These are phyloP conservation scores for Leptodirus hochenwartii DNA, from an alignment of 2,888 invertebrate genomes.

Conservation along the genomic window DNA sequence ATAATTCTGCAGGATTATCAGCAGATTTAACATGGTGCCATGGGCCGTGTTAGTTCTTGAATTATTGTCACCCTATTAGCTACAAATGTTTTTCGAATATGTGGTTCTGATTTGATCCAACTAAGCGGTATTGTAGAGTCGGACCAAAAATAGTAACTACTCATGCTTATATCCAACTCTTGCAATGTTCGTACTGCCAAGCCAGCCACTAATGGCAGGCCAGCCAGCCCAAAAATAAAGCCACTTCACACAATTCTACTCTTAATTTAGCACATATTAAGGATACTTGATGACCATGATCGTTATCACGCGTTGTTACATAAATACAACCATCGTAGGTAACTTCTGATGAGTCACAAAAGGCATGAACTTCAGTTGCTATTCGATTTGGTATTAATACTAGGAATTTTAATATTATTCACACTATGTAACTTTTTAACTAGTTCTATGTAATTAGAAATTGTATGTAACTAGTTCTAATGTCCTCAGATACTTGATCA, in stretches of 20 bases:
- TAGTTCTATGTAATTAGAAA: no score
- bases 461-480: constrained; percentile 1
- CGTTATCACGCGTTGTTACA: not conserved
- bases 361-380: constrained; percentile 1
- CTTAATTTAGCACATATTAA: not conserved
- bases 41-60: not conserved
- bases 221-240: not conserved
- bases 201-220: no score
- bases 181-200: not conserved
- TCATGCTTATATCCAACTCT: not conserved
- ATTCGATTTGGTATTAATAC: not conserved
- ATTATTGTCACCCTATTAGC: not conserved
- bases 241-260: not conserved
- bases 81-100: not conserved
- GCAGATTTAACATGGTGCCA: not conserved
- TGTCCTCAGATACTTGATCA: not conserved
- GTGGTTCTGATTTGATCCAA: not conserved
- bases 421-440: constrained; percentile 1
- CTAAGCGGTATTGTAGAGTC: not conserved
- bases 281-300: not conserved
- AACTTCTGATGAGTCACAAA: constrained; percentile 1
- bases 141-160: not conserved
- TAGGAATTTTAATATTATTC: not conserved
- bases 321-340: not conserved
- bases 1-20: not conserved